Percentiles rank a stretch among this genome's conserved stretches.
These are phyloP conservation scores for Probaryconus sp. DNA, from an alignment of 1,140 invertebrate species.

Conservation along the genomic window DNA sequence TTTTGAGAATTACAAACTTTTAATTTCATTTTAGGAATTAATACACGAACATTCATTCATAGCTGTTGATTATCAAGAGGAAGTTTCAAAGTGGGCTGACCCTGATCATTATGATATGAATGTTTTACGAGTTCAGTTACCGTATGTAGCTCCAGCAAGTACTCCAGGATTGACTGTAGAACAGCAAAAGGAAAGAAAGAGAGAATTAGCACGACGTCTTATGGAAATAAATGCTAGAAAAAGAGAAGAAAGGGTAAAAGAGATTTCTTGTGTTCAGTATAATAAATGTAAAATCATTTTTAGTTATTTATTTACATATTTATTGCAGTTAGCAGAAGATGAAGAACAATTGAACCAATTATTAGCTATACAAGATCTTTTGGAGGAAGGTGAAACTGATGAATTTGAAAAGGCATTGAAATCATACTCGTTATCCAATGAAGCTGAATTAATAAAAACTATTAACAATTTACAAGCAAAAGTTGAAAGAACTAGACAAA, in stretches of 20 bases:
- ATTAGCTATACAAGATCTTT: constrained; percentile 86
- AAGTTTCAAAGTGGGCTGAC: constrained; percentile 89
- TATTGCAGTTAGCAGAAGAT: constrained; percentile 85
- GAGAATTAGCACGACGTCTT: constrained; percentile 88
- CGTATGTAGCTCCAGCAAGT: constrained; percentile 82
- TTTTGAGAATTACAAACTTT: constrained; percentile 8
- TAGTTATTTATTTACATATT: constrained; percentile 16
- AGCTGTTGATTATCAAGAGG: constrained; percentile 87
- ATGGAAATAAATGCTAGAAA: constrained; percentile 92
- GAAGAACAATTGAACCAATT: constrained; percentile 91
- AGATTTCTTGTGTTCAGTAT: too few species aligned
- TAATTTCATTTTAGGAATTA: constrained; percentile 81
- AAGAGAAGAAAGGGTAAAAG: constrained; percentile 84
- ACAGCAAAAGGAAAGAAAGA: constrained; percentile 91
- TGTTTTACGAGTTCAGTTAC: constrained; percentile 91
- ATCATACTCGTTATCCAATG: constrained; percentile 80
- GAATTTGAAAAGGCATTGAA: constrained; percentile 85
- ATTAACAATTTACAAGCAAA: constrained; percentile 85
- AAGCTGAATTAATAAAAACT: constrained; percentile 84
- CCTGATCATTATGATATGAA: constrained; percentile 89
- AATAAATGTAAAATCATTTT: constrained; percentile 14
- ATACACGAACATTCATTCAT: constrained; percentile 89
- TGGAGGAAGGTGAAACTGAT: constrained; percentile 87
- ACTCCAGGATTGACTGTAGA: constrained; percentile 82
- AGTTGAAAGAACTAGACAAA: constrained; percentile 88